Base-by-base conservation (phyloP, 2,888 invertebrate species). In the Digitonthophagus gazella region DNA sequence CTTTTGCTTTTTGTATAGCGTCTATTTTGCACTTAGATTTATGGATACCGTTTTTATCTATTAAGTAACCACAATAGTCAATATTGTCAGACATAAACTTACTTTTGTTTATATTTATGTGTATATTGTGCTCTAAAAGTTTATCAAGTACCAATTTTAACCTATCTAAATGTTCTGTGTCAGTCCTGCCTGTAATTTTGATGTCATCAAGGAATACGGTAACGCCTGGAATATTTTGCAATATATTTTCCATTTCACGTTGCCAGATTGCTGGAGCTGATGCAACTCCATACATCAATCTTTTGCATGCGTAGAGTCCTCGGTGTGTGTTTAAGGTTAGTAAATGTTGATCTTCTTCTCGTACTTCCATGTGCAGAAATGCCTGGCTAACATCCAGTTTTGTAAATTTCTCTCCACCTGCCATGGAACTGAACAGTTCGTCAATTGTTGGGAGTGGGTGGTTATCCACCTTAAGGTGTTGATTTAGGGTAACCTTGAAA, bases 251-350 rank as follows among this genome's bases (percentile, higher is more conserved):
- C 71, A 80, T 78, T 18, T 72, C 61, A 4, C 78, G 64, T 72
- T 80, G 78, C 74, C 74, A 80, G 28, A 75, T 76, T 3, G 77
- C 77, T 6, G 80, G 79, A 14, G 78, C 80, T 65, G 76, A 72
- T 2, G 78, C 75, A 3, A 80, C 72, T 5, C 78, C 80, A 70
- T 75, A 79, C 72, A 77, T 74, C 44, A 80, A 67, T 19, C 79
- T 69, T n/a, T 73, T 78, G 54, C 75, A 76, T 66, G 74, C 68
- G 68, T 73, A 79, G n/a, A 80, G 66, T 5, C 79, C 79, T 65
- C 77, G 76, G 65, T 80, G 79, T 1, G 79, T 80, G 65, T 70
- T 79, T 63, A 81, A 71, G 0, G 79, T 81, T 8, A 80, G 68
- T 15, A 77, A 71, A n/a, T 78, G 70, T 67, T 75, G 72, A 67